Evolutionary conservation across 2,888 invertebrate genomes (phyloP).

Genomic region (Epiblema foenella): DNA sequence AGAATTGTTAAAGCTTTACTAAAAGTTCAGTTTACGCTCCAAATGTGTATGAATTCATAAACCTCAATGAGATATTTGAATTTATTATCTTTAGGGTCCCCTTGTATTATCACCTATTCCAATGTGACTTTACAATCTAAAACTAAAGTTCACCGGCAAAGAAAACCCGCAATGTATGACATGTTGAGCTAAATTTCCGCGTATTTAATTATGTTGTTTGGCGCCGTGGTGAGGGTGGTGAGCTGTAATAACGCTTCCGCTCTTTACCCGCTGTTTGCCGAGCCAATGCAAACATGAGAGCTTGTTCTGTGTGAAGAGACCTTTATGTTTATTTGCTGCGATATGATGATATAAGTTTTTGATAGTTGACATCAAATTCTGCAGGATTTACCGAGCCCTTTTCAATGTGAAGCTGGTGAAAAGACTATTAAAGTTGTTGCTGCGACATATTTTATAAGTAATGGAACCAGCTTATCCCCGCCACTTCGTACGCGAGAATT

Average conservation of each 20-base stretch:
- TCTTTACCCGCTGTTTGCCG: conserved; percentile 76
- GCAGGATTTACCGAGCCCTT: background rate
- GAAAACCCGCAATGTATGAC: conserved; percentile 49
- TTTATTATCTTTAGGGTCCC: conserved; percentile 12
- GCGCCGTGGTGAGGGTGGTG: conserved; percentile 52
- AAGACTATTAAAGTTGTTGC: background rate
- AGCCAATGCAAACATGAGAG: conserved; percentile 74
- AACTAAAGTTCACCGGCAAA: rapidly evolving
- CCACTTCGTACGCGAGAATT: no score
- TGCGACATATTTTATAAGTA: background rate
- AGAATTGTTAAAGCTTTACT: conserved; percentile 64
- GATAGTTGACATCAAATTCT: conserved; percentile 20
- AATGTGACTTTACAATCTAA: conserved; percentile 44
- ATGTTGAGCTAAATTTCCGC: conserved; percentile 16
- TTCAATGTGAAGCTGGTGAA: background rate
- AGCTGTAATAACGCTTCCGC: conserved; percentile 79
- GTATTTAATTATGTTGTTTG: conserved; percentile 40
- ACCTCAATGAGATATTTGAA: conserved; percentile 37
- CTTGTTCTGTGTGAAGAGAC: conserved; percentile 56
- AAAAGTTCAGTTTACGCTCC: conserved; percentile 61
- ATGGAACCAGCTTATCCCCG: no score
- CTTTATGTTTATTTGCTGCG: conserved; percentile 59
- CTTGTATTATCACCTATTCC: conserved; percentile 6
- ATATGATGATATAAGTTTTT: conserved; percentile 39
- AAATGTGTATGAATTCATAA: conserved; percentile 51